A percentile compares a stretch with the other conserved stretches of the same genome.
Evolutionary conservation across 2,113 vertebrate species (phyloP).

Genomic region (Xenotilapia longispinis): DNA sequence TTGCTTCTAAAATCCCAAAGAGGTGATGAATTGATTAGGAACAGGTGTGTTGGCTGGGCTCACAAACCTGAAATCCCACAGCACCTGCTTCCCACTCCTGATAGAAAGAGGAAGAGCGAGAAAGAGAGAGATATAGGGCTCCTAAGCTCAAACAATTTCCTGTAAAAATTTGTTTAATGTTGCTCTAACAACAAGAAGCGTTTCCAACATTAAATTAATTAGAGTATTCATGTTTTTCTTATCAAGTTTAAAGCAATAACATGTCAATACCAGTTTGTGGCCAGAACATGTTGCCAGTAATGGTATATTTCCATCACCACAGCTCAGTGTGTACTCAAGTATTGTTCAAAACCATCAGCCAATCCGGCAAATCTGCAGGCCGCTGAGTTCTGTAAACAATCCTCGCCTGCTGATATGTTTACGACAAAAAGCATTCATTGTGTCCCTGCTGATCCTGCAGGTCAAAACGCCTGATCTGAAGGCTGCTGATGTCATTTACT

Average conservation of each 20-base stretch:
- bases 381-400: slow-evolving; percentile 21
- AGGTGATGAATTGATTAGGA: neutral
- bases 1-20: neutral
- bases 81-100: neutral
- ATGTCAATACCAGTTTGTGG: neutral
- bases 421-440: slow-evolving; percentile 13
- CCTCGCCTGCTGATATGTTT: slow-evolving; percentile 30
- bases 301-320: neutral
- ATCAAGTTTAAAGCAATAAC: neutral
- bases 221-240: neutral
- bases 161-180: neutral
- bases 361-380: slow-evolving; percentile 1
- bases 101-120: neutral
- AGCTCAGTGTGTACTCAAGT: neutral
- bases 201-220: neutral
- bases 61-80: neutral
- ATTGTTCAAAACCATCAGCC: neutral
- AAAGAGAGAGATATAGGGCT: neutral
- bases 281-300: neutral
- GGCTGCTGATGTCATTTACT: slow-evolving; percentile 31
- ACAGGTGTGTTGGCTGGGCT: neutral
- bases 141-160: neutral
- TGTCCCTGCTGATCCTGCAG: slow-evolving; percentile 20
- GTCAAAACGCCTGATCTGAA: slow-evolving; percentile 7
- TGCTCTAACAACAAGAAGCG: neutral